These are phyloP conservation scores for Corythornis cristatus DNA, from an alignment of 2,113 vertebrate species.

Conservation along the genomic window DNA sequence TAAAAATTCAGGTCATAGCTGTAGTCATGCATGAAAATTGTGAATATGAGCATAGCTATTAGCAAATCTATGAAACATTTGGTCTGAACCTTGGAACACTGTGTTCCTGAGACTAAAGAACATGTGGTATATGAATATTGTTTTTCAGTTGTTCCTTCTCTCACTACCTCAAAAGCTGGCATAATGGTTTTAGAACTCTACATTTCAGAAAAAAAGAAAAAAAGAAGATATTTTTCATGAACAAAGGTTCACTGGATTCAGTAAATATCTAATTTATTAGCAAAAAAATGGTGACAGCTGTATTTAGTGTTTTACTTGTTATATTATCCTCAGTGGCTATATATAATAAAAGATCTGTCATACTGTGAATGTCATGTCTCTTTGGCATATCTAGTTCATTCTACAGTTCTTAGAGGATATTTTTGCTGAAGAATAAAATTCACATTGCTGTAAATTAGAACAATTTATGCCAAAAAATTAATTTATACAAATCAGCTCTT, in stretches of 20 bases:
- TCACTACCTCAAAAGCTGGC: not conserved
- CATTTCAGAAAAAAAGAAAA: not conserved
- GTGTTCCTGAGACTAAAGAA: slow-evolving; percentile 32
- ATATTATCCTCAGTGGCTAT: not conserved
- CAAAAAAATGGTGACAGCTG: slow-evolving; percentile 22
- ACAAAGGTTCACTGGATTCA: slow-evolving; percentile 4
- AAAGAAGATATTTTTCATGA: not conserved
- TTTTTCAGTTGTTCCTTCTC: not conserved
- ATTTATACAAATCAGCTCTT: not conserved
- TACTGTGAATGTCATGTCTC: not conserved
- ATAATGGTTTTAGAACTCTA: not conserved
- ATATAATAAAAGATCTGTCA: slow-evolving; percentile 35
- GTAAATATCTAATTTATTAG: not conserved
- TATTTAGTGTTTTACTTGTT: slow-evolving; percentile 45
- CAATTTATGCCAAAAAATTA: not conserved
- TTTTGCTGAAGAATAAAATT: slow-evolving; percentile 2
- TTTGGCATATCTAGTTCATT: not conserved
- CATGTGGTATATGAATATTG: slow-evolving; percentile 21
- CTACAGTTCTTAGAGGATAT: not conserved
- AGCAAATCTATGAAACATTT: slow-evolving; percentile 64
- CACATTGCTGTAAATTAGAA: not conserved
- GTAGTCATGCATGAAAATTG: slow-evolving; percentile 64
- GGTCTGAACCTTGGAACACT: slow-evolving; percentile 42
- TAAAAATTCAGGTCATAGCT: slow-evolving; percentile 59
- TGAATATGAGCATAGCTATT: slow-evolving; percentile 52